Base-by-base conservation (phyloP, 2,888 invertebrate genomes). In the Lepidochitona cinerea region DNA sequence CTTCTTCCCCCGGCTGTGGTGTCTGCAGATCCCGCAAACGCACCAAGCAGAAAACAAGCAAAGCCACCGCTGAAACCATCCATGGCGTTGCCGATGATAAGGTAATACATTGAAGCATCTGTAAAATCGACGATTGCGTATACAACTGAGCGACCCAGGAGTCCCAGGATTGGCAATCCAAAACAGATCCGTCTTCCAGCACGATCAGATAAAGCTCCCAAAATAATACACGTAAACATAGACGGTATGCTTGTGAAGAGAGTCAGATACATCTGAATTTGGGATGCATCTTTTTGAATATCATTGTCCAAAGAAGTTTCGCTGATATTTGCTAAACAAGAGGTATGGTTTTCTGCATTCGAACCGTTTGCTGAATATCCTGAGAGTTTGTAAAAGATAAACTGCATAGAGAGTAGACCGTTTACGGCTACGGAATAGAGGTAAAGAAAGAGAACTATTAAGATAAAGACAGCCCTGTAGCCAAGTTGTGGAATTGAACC, bases 31-130 rank as follows among this genome's bases (percentile, higher is more conserved):
- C 78, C 80, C 0, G 76, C 64, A 54, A 71, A 79, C 0, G 67
- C 49, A 3, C 74, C 71, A 14, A 77, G 71, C 9, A 80, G 53
- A 0, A 77, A 75, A 32, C 54, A 73, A 32, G 73, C 75, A 18
- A 78, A 69, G 23, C 75, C 73, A 9, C 83, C 83, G 0, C 78
- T 75, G 2, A 74, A 71, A 0, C 83, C 83, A 49, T 81, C 81
- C 0, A 81, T 14, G 32, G 73, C 69, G 52, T 74, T 72, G 2
- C 78, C 78, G 14, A 78, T 32, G 0, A 72, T 35, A n/a, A 80
- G 75, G 52, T 71, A 80, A 33, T 53, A 69, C 0, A 80, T 35
- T 9, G 71, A 70, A 32, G 79, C 52, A 7, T 79, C 70, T 71
- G 76, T 82, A 72, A 78, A 67, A 33, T 81, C 77, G 29, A 81